Evolutionary conservation across 2,888 invertebrate species (phyloP).

Genomic region (Alcis repandata): DNA sequence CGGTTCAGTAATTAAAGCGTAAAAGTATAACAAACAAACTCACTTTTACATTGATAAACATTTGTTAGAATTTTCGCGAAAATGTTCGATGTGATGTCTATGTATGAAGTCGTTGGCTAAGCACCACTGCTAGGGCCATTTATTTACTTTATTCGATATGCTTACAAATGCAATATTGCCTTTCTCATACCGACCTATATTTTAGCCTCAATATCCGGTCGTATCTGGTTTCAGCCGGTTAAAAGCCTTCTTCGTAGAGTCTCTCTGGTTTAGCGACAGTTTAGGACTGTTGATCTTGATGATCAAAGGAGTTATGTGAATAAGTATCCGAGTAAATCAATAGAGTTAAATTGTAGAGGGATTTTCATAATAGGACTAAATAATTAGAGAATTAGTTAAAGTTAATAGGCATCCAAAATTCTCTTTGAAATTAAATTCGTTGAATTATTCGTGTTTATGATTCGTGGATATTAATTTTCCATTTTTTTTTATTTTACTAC

Average conservation of each 20-base stretch:
- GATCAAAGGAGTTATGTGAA: constrained; percentile 11
- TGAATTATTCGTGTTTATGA: no score
- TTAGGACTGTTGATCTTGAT: constrained; percentile 26
- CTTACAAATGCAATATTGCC: constrained; percentile 29
- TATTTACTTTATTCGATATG: constrained; percentile 23
- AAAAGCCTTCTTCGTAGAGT: constrained; percentile 11
- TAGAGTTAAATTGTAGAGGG: background rate
- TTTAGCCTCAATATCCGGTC: constrained; percentile 46
- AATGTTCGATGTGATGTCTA: no score
- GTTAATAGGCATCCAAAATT: background rate
- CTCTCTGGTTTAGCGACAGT: constrained; percentile 24
- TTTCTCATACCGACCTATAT: constrained; percentile 46
- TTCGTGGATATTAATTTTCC: no score
- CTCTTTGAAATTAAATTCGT: background rate
- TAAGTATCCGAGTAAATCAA: constrained; percentile 1
- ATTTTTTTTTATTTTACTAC: no score
- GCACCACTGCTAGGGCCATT: background rate
- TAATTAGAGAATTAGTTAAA: background rate
- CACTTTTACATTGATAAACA: no score
- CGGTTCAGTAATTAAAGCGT: no score
- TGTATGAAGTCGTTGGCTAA: no score
- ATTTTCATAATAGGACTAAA: background rate
- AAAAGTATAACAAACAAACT: no score
- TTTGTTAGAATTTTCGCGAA: no score
- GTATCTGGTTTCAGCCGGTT: constrained; percentile 41